Base-by-base conservation (phyloP, 2,888 invertebrate genomes). In the Noctua fimbriata region DNA sequence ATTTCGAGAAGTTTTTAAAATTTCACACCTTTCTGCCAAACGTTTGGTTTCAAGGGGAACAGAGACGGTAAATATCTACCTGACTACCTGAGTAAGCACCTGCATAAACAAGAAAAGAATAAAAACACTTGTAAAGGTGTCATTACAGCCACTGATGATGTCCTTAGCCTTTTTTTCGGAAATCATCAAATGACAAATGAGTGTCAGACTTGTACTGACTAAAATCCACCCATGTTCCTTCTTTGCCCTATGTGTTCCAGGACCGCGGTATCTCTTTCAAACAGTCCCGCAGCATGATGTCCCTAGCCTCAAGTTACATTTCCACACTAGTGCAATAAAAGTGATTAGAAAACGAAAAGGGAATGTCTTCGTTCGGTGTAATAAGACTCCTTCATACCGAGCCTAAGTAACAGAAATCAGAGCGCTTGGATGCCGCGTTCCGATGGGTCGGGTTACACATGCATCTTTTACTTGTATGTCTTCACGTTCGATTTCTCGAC, bases 311-410 rank as follows among this genome's bases (percentile, higher is more conserved):
- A 78, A 74, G 73, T 82, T 83, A 81, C 70, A 79, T 81, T 66
- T 81, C 82, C 52, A 77, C 41, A 76, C 70, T 78, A 74, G 47
- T 24, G 76, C 71, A 89, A 89, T 85, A 88, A 92, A 91, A 92
- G 89, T 91, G 82, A 88, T 91, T 93, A 92, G 92, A 93, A 94
- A 93, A 91, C 84, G 89, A 91, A 92, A 91, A 87, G 80, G 81
- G 88, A 92, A 88, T 83, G 84, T 79, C 86, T 86, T 84, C 32
- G 66, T 49, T 66, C 73, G 58, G 47, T 88, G 93, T 90, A 92
- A 94, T 83, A 79, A 76, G 91, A 94, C 69, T 78, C 89, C 69
- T 78, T 63, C 79, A 81, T 88, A 88, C 89, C 91, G 85, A 85
- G 87, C 89, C 89, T 83, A 63, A 85, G 79, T 89, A 87, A 86